Base-by-base conservation (phyloP, 64 coral and sea anemone genomes). In the Stylophora pistillata region DNA sequence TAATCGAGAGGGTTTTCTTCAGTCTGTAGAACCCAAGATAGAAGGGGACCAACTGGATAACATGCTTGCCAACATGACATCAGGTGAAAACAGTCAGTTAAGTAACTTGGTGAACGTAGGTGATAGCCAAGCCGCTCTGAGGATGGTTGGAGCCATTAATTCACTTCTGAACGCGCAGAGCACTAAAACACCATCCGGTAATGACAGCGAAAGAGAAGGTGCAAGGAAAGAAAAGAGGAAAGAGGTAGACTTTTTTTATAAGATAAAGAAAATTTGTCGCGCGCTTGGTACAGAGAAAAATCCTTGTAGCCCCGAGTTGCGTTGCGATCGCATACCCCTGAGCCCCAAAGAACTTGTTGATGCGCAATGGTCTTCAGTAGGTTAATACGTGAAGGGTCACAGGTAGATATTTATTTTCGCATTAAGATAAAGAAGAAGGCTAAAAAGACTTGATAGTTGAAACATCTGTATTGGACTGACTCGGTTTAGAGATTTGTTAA, bases 81-180 rank as follows among this genome's bases (percentile, higher is more conserved):
- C 78, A 11, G 88, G 88, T 18, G 58, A 77, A 32, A 57, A 89
- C 53, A 90, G 88, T 37, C 66, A 28, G 14, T n/a, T 82, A 27
- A 68, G 12, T 25, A 90, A 73, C 12, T 17, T 82, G 37, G 63
- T 90, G 20, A 21, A 64, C 27, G 52, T 56, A 17, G 88, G 65
- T 34, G 66, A 82, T 53, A 71, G 13, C 13, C 78, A 90, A 58
- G 41, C 59, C 23, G 78, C 60, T 30, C 14, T 79, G 10, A 76
- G 78, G 21, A 56, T 82, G 14, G 59, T 31, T 9, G 65, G 68
- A 32, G 88, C 88, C 18, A 66, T 82, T 15, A 82, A 25, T 25
- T 77, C 76, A 70, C 18, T 90, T 25, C 54, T 90, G 21, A 90
- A 90, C 21, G 53, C 31, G 7, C 62, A 73, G 65, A 29, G 60